Base-by-base conservation (phyloP, 1,140 invertebrate species). In the Eufriesea mexicana region DNA sequence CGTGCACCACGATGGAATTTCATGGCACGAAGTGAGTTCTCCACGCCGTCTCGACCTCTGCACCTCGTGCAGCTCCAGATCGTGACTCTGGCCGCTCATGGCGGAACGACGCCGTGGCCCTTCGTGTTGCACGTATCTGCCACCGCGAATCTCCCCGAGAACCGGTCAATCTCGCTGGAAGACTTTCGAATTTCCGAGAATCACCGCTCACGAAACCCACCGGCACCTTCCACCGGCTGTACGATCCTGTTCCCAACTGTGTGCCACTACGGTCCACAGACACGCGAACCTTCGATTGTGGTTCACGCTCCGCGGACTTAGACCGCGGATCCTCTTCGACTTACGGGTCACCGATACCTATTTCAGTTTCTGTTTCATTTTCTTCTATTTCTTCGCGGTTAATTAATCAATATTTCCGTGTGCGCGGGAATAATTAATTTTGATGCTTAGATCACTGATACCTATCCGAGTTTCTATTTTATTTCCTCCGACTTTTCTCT, bases 1-100 rank as follows among this genome's bases (percentile, higher is more conserved):
- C 16, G 67, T 57, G 42, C 79, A 75, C 49, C 89, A 78, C 73
- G 79, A 59, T 84, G 80, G 79, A 86, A 87, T 86, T 89, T 84
- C 81, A 89, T 84, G 84, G 73, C 85, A 87, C 84, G 89, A 75
- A 86, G 73, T 77, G 82, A 81, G 75, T 75, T 76, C 76, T 78
- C 71, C 70, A 68, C 35, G 59, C 14, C 70, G 23, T 54, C 12
- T 84, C 84, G 85, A 83, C 83, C 85, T 87, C 78, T 77, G 84
- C 70, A 75, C 79, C 75, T 86, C 87, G 73, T 85, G 80, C 77
- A 85, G 82, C 74, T 79, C 81, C 76, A 75, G 74, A 77, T 76
- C 87, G 84, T 86, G 79, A 85, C 86, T 83, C 6, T 45, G 61
- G 10, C 57, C n/a, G 83, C 64, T 88, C 84, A 72, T 61, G 86